Conservation (phyloP, 2,113 vertebrate species). For the Tupaia chinensis region DNA sequence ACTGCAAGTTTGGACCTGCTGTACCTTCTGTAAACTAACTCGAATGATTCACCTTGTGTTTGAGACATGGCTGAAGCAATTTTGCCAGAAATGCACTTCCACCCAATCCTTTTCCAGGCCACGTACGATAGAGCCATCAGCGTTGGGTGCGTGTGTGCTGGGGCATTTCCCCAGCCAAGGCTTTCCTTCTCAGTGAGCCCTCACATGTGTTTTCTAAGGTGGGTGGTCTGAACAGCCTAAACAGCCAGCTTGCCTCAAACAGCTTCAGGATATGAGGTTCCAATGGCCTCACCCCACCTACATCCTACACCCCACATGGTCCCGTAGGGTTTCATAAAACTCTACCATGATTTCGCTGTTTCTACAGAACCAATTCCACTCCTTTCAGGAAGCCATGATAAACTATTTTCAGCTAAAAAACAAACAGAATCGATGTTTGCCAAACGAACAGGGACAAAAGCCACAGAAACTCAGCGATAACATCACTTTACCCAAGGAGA, state of each 20-base stretch:
- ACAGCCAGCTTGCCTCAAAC: background rate
- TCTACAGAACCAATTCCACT: conserved; percentile 26
- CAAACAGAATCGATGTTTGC: conserved; percentile 79
- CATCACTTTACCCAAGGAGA: conserved; percentile 65
- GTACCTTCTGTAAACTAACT: conserved; percentile 67
- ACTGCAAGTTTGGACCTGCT: conserved; percentile 49
- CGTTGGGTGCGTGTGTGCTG: conserved; percentile 26
- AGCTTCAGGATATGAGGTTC: background rate
- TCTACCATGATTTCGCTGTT: background rate
- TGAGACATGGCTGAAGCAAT: conserved; percentile 58
- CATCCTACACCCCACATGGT: background rate
- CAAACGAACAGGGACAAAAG: conserved; percentile 75
- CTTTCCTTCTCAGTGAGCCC: conserved; percentile 21
- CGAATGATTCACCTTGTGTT: conserved; percentile 55
- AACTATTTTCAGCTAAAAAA: conserved; percentile 69
- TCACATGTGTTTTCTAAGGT: background rate
- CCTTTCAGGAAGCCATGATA: conserved; percentile 48
- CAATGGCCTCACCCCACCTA: background rate
- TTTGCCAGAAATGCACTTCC: conserved; percentile 56
- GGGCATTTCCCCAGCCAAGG: background rate
- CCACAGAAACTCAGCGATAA: conserved; percentile 76
- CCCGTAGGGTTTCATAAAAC: conserved; percentile 33
- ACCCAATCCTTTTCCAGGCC: conserved; percentile 24
- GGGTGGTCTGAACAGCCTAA: background rate
- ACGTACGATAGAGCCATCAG: conserved; percentile 45